A percentile compares a stretch with the other conserved stretches of the same genome.
Conservation (phyloP, 2,113 vertebrate species). For the Meles meles region DNA sequence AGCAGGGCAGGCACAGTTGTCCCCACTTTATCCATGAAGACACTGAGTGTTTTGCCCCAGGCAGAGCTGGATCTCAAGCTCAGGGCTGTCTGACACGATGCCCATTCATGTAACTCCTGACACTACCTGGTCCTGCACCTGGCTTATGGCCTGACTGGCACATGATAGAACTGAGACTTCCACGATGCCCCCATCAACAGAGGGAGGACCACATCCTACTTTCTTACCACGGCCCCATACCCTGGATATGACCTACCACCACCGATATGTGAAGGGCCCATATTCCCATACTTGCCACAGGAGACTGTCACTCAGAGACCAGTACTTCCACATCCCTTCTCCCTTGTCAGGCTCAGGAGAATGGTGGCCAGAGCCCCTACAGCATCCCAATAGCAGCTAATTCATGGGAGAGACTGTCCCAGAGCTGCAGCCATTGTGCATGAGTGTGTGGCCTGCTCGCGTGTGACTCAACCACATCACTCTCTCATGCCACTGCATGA, state of each 20-base stretch:
- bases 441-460: background rate
- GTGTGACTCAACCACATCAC: background rate
- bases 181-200: background rate
- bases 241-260: background rate
- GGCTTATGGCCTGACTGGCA: background rate
- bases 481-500: background rate
- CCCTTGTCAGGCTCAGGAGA: background rate
- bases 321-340: background rate
- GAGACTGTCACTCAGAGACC: background rate
- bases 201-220: background rate
- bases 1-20: background rate
- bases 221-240: no score
- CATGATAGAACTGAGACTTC: background rate
- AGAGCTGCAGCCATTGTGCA: background rate
- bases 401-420: background rate
- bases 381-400: background rate
- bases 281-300: background rate
- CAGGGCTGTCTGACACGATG: background rate
- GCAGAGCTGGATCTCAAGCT: background rate
- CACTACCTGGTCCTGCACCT: background rate
- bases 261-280: background rate
- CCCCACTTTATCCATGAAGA: background rate
- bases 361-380: background rate
- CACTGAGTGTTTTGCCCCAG: background rate
- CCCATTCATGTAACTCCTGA: background rate